A percentile compares a stretch with the other conserved stretches of the same genome.
Evolutionary conservation across 2,797 vertebrate species (phyloP).

Genomic region (Sebastes elongatus): DNA sequence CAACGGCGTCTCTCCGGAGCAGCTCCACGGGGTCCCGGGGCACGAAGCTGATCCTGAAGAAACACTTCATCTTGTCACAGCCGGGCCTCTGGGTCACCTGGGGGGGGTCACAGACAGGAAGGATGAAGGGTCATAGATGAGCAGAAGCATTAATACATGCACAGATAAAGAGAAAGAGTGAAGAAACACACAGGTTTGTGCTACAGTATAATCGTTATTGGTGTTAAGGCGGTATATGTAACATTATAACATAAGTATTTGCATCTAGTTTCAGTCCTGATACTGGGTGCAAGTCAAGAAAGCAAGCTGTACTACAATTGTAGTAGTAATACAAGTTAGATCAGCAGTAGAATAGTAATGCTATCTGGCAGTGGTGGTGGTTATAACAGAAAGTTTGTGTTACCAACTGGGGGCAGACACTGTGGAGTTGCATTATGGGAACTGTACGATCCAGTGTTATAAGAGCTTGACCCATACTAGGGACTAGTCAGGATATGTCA

Average conservation of each 20-base stretch:
- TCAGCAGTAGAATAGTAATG: too few relatives aligned
- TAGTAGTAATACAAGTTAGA: too few relatives aligned
- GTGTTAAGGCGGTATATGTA: too few relatives aligned
- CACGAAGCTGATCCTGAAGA: constrained; percentile 96
- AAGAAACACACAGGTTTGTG: not conserved
- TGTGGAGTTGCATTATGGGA: not conserved
- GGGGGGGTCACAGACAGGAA: not conserved
- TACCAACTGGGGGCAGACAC: not conserved
- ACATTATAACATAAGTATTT: too few relatives aligned
- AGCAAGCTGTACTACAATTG: too few relatives aligned
- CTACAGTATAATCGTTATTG: too few relatives aligned
- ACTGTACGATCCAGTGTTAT: too few relatives aligned
- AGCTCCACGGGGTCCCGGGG: constrained; percentile 97
- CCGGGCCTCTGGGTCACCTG: constrained; percentile 96
- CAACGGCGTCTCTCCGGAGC: constrained; percentile 92
- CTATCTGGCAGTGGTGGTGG: too few relatives aligned
- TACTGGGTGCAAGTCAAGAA: too few relatives aligned
- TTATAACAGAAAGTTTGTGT: too few relatives aligned
- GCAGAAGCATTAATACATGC: not conserved
- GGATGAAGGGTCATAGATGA: not conserved
- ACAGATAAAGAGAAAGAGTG: not conserved
- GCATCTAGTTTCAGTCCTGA: too few relatives aligned
- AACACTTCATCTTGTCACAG: constrained; percentile 97
- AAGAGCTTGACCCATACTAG: too few relatives aligned
- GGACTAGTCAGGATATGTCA: not conserved